Conservation (phyloP, 1,140 invertebrate species). For the Drosophila pseudoananassae region DNA sequence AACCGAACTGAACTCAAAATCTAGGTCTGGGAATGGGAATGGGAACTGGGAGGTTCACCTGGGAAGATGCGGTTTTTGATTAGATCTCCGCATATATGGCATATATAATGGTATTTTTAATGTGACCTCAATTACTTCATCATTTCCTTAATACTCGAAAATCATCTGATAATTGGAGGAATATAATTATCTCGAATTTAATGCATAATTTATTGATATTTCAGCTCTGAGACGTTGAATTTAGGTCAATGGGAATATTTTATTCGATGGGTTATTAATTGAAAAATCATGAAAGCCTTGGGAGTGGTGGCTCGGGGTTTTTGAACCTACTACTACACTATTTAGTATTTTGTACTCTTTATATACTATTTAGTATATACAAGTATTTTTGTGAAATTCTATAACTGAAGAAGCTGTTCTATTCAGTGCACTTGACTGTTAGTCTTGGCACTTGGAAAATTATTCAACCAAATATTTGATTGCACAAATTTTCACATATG, state of each 20-base stretch:
- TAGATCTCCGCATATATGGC: background rate
- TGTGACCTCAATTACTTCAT: background rate
- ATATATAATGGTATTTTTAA: background rate
- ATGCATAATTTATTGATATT: constrained; percentile 6
- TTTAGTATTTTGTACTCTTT: constrained; percentile 3
- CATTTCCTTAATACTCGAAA: background rate
- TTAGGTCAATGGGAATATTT: constrained; percentile 20
- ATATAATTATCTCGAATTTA: background rate
- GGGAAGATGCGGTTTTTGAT: background rate
- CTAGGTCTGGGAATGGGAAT: constrained; percentile 10
- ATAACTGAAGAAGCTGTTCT: background rate
- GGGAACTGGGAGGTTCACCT: background rate
- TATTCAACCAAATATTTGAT: constrained; percentile 52
- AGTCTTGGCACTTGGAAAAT: constrained; percentile 44
- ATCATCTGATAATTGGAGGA: constrained; percentile 1
- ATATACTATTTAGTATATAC: no score
- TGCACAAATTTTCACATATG: constrained; percentile 45
- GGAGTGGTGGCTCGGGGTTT: background rate
- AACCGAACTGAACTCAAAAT: constrained; percentile 22
- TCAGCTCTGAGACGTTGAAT: constrained; percentile 4
- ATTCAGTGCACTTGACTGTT: background rate
- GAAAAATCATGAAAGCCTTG: constrained; percentile 5
- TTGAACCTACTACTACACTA: background rate
- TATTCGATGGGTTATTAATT: constrained; percentile 23
- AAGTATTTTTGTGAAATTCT: background rate